phyloP scores from a whole-genome alignment of 2,797 vertebrate species.

The Tamandua tetradactyla region DNA sequence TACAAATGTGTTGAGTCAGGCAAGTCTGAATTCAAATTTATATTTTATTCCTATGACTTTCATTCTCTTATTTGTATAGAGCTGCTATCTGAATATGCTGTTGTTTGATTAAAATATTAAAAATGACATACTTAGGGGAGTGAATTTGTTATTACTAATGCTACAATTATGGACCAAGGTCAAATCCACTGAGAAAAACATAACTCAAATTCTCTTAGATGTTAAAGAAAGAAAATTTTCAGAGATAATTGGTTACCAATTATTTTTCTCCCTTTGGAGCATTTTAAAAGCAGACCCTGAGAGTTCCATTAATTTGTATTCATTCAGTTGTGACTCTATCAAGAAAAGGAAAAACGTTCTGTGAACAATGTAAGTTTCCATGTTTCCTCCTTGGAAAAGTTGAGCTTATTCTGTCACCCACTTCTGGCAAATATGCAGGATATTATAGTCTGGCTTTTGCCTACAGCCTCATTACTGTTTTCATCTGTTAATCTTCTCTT shows the following conservation, averaged over 20 bases:
- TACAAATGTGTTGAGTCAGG: background rate
- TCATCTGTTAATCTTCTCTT: background rate
- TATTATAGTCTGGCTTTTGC: background rate
- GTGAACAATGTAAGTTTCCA: background rate
- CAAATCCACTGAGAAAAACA: conserved; percentile 9
- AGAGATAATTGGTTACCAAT: background rate
- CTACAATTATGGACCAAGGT: conserved; percentile 19
- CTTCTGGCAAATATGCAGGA: background rate
- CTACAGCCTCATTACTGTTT: background rate
- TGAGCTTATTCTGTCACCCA: background rate
- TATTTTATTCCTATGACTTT: conserved; percentile 29
- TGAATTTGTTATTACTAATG: conserved; percentile 27
- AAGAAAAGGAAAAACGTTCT: background rate
- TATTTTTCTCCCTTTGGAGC: background rate
- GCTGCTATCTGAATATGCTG: background rate
- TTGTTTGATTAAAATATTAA: conserved; percentile 1
- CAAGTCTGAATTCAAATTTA: background rate
- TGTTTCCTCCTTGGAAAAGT: background rate
- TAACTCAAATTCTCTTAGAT: background rate
- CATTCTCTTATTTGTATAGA: conserved; percentile 11
- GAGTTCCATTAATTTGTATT: conserved; percentile 4
- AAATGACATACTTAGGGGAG: conserved; percentile 15
- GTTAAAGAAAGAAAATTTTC: background rate
- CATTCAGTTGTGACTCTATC: background rate
- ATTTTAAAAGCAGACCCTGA: conserved; percentile 26